Base-by-base conservation (phyloP, 2,113 vertebrate genomes). In the Chrysochloris asiatica region DNA sequence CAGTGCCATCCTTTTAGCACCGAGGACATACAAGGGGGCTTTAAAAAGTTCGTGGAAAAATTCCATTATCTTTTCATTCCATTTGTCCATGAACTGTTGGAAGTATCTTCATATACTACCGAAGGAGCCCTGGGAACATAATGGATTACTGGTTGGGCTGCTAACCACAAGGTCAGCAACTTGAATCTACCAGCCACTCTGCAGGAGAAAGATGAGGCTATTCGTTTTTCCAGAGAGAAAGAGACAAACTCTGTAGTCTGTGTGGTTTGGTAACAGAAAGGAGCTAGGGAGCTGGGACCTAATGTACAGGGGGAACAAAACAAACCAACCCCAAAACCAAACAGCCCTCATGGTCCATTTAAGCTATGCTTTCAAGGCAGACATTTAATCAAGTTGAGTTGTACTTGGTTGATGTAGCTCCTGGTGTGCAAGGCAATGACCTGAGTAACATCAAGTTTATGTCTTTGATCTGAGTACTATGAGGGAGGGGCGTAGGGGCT, bases 331-430 rank as follows among this genome's bases (percentile, higher is more conserved):
- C 56, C 4, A 59, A 67, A n/a, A 33, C n/a, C n/a, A n/a, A 78
- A 88, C 54, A 93, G 83, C 90, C 71, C n/a, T 36, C 56, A 91
- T 72, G 69, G 73, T 67, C 56, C 86, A 86, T 79, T 95, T 81
- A 92, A 94, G 47, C 50, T 89, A 54, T 84, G 38, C 47, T 95
- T 59, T 56, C n/a, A 73, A 79, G 63, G 73, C 38, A 89, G 10
- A 6, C 73, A 83, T 88, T 92, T 89, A 54, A 26, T 82, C 82
- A 92, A 81, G 87, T 43, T 80, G 81, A 96, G 87, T 83, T 94
- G 61, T 83, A 88, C 33, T 93, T 95, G 85, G 73, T 72, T 90
- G 89, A 84, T 94, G 83, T 47, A 87, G 69, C 48, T 96, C 76
- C 71, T 78, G 7, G 16, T 41, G 81, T 88, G 24, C 88, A 91